Base-by-base conservation (phyloP, 1,140 invertebrate genomes). In the Rhopalosiphum maidis region DNA sequence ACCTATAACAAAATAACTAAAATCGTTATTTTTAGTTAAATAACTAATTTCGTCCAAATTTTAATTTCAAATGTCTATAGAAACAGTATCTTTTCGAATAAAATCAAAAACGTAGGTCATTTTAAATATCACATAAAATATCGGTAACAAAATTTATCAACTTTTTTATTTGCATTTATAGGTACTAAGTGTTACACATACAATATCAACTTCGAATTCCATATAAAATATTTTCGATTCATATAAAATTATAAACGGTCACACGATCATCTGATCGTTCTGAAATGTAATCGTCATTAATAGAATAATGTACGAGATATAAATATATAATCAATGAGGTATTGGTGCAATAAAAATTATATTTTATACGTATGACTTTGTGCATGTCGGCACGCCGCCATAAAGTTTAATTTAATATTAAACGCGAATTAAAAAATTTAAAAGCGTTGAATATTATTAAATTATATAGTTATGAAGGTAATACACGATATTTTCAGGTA, bases 351-450 rank as follows among this genome's bases (percentile, higher is more conserved):
- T 77, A 77, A n/a, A 77, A 77, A 30, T 68, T 11, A 68, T 68
- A 68, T 68, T n/a, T 68, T 30, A 68, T 11, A n/a, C 60, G 30
- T 77, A 77, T 77, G 2, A n/a, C n/a, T 77, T 68, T 77, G 60
- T 1, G n/a, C 60, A 68, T n/a, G 60, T 7, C 60, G 60, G 30
- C 60, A 77, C n/a, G 60, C 11, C 30, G 60, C n/a, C n/a, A 18
- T 77, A 21, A 77, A 18, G 60, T 77, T 77, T 77, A 77, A 77
- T 77, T 77, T 77, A 35, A 77, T 77, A 35, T 77, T 77, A 77
- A 77, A 77, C 60, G n/a, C 60, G n/a, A 77, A n/a, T 77, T 77
- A 77, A 77, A 77, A 77, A n/a, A n/a, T 77, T 77, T 77, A 77
- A 77, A 77, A n/a, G 5, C 60, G 5, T 35, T 77, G 11, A n/a